phyloP scores from a whole-genome alignment of 1,140 invertebrate genomes.

The Lethocerus indicus region DNA sequence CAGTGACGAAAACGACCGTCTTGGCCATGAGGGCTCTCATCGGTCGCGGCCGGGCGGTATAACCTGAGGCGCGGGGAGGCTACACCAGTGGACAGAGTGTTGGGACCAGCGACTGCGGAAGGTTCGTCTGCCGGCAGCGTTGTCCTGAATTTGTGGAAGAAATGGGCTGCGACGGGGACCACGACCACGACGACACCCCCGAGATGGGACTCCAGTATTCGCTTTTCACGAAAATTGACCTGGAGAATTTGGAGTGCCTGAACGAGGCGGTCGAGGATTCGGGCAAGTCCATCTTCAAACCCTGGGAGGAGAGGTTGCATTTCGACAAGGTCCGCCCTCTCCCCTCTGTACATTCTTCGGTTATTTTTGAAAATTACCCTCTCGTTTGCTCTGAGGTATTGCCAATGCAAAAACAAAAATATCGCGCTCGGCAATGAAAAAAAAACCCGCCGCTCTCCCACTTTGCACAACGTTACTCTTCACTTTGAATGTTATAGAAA shows the following conservation, averaged over 20 bases:
- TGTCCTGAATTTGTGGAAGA: too few relatives aligned
- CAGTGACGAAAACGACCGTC: constrained; percentile 72
- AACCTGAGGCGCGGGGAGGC: too few relatives aligned
- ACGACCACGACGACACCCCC: constrained; percentile 38
- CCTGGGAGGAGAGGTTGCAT: constrained; percentile 74
- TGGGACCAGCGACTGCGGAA: too few relatives aligned
- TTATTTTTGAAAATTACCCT: too few relatives aligned
- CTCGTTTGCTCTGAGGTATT: too few relatives aligned
- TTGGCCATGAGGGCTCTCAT: constrained; percentile 27
- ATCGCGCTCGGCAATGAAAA: too few relatives aligned
- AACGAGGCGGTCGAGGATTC: constrained; percentile 75
- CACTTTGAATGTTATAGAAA: too few relatives aligned
- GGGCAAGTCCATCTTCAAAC: constrained; percentile 77
- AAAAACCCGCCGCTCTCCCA: too few relatives aligned
- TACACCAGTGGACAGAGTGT: too few relatives aligned
- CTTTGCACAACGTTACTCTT: too few relatives aligned
- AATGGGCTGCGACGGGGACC: constrained; percentile 19
- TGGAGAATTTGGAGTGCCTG: constrained; percentile 72
- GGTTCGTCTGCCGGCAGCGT: too few relatives aligned
- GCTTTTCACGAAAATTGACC: constrained; percentile 79
- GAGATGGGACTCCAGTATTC: constrained; percentile 75
- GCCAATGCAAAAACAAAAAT: too few relatives aligned
- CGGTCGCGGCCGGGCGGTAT: not conserved
- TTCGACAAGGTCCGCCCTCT: constrained; percentile 43
- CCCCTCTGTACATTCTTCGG: not conserved